Evolutionary conservation across 2,113 vertebrate genomes (phyloP), one percentile per base, ranked within the genome.

Genomic region (Albula glossodonta): DNA sequence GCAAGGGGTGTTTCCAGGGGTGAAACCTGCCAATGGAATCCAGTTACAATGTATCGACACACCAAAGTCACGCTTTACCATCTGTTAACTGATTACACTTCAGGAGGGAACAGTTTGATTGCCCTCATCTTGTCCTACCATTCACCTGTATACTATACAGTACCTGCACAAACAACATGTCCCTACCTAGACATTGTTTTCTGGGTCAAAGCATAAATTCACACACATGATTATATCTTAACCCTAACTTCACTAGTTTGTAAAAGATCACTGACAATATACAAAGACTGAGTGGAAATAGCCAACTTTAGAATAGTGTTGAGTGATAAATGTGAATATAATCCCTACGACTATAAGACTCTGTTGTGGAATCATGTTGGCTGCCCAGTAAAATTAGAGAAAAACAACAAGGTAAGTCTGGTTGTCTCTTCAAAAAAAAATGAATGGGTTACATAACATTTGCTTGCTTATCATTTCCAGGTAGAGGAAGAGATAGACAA

Each of bases 371-470:
- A 74, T 74, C 22, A 74, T 31, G n/a, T 0, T 74, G 70, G 70
- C 70, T 22, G 19, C 8, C 22, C 22, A 56, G 10, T 74, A 10
- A n/a, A 5, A 74, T 74, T 56, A 80, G 78, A 70, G 80, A 11
- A 79, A 70, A 57, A 66, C 82, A 57, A 12, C 51, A 31, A 81
- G 19, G 86, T 51, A 63, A 25, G 78, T 80, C 78, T 82, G 84
- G 66, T 84, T 87, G 52, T 81, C 86, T 89, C 83, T 82, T 91
- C 86, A 91, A 87, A 87, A 70, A 90, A 78, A 87, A 85, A 84
- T 25, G 51, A 82, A 66, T 17, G 49, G 52, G 70, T 86, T 87
- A 48, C n/a, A 56, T 82, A 87, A 89, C 77, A n/a, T 8, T 70
- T 70, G 41, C 80, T 79, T 78, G 74, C 84, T 10, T 51, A 82